These are phyloP conservation scores for Euura saliciscinereae DNA, from an alignment of 1,140 invertebrate genomes.

Conservation along the genomic window DNA sequence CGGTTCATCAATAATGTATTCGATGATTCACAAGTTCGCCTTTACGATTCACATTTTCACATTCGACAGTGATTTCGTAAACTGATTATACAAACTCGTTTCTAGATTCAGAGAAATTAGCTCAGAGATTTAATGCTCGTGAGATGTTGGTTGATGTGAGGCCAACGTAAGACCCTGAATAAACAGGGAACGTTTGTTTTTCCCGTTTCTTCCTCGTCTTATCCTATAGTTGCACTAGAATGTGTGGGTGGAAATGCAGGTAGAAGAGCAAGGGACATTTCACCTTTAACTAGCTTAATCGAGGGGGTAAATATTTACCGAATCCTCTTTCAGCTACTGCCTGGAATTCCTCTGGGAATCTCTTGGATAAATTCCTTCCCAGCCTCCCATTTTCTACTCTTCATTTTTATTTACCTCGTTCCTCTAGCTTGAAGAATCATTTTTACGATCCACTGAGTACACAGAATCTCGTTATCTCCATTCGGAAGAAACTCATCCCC, in stretches of 20 bases:
- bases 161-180: too few species aligned
- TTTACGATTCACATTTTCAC: too few species aligned
- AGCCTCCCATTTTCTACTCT: background rate
- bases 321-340: background rate
- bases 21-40: too few species aligned
- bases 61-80: too few species aligned
- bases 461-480: background rate
- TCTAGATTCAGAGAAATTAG: too few species aligned
- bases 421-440: too few species aligned
- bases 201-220: background rate
- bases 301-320: background rate
- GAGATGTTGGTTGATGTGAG: too few species aligned
- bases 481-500: too few species aligned
- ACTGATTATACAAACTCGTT: too few species aligned
- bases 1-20: too few species aligned
- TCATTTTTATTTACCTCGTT: background rate
- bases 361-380: too few species aligned
- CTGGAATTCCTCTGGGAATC: background rate
- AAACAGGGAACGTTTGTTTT: background rate
- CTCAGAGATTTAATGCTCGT: too few species aligned
- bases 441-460: background rate
- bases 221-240: background rate
- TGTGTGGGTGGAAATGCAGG: background rate
- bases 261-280: background rate
- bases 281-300: conserved; percentile 1